Conservation (phyloP, 2,113 vertebrate species). For the Penelope pileata region DNA sequence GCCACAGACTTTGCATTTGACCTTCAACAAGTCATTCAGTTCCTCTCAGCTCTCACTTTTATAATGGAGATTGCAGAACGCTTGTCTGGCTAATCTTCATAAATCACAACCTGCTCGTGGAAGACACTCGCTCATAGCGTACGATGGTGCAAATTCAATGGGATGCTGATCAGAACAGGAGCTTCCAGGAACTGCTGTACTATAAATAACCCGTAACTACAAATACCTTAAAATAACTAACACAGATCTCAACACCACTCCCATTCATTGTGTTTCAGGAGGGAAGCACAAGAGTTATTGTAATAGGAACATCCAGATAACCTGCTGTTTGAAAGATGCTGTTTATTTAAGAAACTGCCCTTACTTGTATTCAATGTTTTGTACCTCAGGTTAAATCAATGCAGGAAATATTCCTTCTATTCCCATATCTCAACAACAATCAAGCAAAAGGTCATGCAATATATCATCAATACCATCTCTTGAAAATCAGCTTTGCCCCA, state of each 20-base stretch:
- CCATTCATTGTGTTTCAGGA: neutral
- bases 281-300: neutral
- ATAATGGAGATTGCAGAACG: neutral
- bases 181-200: neutral
- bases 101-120: neutral
- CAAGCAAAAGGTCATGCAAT: constrained; percentile 47
- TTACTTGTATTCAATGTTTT: constrained; percentile 12
- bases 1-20: neutral
- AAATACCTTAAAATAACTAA: no score
- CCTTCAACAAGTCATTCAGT: neutral
- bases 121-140: neutral
- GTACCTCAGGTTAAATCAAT: constrained; percentile 1
- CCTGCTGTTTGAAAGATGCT: neutral
- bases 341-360: constrained; percentile 13
- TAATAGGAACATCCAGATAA: neutral
- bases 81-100: neutral
- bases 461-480: constrained; percentile 32
- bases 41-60: neutral
- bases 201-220: neutral
- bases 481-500: constrained; percentile 34
- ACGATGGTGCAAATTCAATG: neutral
- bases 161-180: neutral
- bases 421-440: neutral
- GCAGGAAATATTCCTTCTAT: constrained; percentile 1
- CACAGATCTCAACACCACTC: neutral